Evolutionary conservation across 2,888 invertebrate genomes (phyloP), one percentile per base, ranked within the genome.

Genomic region (Andrena trimmerana): DNA sequence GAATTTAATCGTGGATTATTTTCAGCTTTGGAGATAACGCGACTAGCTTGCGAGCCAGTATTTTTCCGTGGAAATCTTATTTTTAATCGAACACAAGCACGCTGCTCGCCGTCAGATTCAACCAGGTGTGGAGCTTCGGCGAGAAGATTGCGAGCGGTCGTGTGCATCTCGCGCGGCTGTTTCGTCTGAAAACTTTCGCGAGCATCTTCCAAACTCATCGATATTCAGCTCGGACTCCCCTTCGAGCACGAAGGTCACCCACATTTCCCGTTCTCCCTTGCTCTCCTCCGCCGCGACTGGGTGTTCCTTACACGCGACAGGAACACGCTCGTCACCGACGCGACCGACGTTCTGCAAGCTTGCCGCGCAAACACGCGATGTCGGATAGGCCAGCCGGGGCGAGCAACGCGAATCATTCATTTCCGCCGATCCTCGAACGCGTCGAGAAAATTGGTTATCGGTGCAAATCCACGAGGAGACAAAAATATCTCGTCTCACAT

Each of bases 161-260:
- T 52, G 4, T 50, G 52, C 42, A 42, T 62, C 42, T 54, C 54
- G 24, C 62, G 31, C 16, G 8, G 57, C 10, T 48, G 59, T 74
- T 69, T 66, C 57, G 10, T 52, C 6, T 10, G 27, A 31, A 59
- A 20, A 76, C 5, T 24, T 70, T 66, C 31, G 36, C 24, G 24
- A 48, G 20, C 13, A 29, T 52, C 27, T 8, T 50, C 13, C 33
- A 16, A 31, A 10, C 52, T 66, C 60, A 69, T 70, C 69, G 69
- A 79, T 79, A 79, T 80, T 70, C 70, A 59, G 59, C 27, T 20
- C 27, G 57, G 68, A 74, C 20, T 7, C 20, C 36, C 69, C 27
- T 50, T 59, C 48, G 29, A 20, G 10, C 48, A 20, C 57, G 59
- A 79, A 76, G 36, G 50, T 76, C 65, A 50, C 13, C 27, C 29